These are phyloP conservation scores for Caenorhabditis latens DNA, from an alignment of 1,140 invertebrate genomes.

Conservation along the genomic window DNA sequence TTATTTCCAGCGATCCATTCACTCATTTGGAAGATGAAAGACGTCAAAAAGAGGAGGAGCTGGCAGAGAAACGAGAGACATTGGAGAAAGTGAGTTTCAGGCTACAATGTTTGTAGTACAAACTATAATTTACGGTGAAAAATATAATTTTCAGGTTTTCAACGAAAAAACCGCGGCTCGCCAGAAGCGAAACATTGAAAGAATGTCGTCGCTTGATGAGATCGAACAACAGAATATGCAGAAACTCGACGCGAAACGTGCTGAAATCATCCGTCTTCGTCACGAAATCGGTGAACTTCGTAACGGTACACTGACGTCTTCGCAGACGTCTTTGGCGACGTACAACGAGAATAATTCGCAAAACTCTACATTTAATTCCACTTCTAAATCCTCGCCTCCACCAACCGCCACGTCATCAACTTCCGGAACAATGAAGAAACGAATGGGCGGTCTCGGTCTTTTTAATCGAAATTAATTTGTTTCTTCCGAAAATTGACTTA, in stretches of 20 bases:
- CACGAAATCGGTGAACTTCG: constrained; percentile 81
- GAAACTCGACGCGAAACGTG: constrained; percentile 35
- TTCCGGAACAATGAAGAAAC: constrained; percentile 59
- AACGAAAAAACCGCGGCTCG: constrained; percentile 57
- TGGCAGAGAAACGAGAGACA: constrained; percentile 70
- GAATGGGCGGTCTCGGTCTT: constrained; percentile 57
- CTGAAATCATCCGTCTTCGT: constrained; percentile 47
- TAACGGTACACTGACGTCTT: constrained; percentile 78
- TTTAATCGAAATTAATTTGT: constrained; percentile 62
- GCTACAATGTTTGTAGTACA: constrained; percentile 27
- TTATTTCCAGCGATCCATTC: constrained; percentile 74
- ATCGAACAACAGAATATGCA: constrained; percentile 7
- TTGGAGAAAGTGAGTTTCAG: constrained; percentile 52
- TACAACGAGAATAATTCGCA: constrained; percentile 65
- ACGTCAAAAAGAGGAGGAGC: constrained; percentile 69
- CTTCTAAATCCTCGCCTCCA: constrained; percentile 16
- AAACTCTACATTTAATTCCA: constrained; percentile 61
- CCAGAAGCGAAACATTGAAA: constrained; percentile 32
- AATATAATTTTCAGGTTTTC: constrained; percentile 55
- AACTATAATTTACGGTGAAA: background rate
- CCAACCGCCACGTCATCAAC: constrained; percentile 7
- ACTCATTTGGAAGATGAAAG: constrained; percentile 74
- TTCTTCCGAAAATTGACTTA: background rate
- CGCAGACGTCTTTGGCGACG: constrained; percentile 75
- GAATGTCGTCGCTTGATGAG: constrained; percentile 20